Evolutionary conservation across 2,888 invertebrate genomes (phyloP), one percentile per base, ranked within the genome.

Genomic region (Drosophila niveifrons): DNA sequence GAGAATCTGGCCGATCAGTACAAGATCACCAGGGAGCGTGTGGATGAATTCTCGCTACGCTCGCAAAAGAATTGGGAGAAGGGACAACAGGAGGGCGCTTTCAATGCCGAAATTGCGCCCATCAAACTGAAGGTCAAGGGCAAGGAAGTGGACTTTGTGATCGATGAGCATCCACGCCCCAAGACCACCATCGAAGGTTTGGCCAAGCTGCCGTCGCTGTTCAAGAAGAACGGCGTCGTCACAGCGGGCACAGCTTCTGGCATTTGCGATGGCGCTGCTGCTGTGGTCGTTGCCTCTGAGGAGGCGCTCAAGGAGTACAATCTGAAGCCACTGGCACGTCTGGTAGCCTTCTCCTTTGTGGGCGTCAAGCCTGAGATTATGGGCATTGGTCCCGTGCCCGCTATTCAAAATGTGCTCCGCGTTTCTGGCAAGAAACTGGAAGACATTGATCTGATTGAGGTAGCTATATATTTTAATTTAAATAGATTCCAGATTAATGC

Each of bases 331-430:
- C 93, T 99, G 61, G 99, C 98, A 0, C 94, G 98, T 67, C 93
- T 99, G 15, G 96, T 97, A 8, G 98, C 96, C 43, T 99, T 97
- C 93, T 95, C 97, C n/a, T 94, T 96, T 83, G 97, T 98, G 72
- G 98, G 98, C 58, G 98, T 98, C 48, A 99, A 99, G 85, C 99
- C 99, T 46, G 96, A 95, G 90, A 98, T 99, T 88, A 99, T 99
- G 99, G 99, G 99, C 59, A 96, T 98, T 82, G 99, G 99, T 0
- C 99, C 99, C 2, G 98, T 97, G 17, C 96, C 98, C 0, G 98
- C 99, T 17, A 99, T 99, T 57, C 94, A 95, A 89, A 96, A 96
- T 90, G 94, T 99, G 18, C 94, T 98, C 15, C 96, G 96, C 90
- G 94, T 94, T 62, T 94, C 97, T 48, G 97, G 96, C 53, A 93